phyloP scores from a whole-genome alignment of 2,113 vertebrate genomes.

The Capricornis sumatraensis region DNA sequence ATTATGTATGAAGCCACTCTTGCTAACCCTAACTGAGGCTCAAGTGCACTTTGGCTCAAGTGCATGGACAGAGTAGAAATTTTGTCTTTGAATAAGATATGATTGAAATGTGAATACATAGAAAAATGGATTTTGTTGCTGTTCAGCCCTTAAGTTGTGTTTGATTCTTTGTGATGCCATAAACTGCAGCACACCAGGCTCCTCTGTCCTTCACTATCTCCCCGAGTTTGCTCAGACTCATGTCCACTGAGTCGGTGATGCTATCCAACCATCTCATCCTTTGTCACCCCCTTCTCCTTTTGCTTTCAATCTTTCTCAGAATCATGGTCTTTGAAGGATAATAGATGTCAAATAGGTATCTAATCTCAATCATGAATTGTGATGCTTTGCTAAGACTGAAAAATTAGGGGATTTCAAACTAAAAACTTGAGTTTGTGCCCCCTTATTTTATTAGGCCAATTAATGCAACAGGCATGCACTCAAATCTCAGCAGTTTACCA shows the following conservation, averaged over 20 bases:
- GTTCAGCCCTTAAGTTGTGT: not conserved
- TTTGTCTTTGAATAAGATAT: not conserved
- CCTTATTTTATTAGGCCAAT: not conserved
- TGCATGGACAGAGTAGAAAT: not conserved
- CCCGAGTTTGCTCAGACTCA: not conserved
- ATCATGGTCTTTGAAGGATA: not conserved
- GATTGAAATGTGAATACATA: not conserved
- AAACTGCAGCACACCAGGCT: not conserved
- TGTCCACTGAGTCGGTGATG: not conserved
- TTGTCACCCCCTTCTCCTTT: not conserved
- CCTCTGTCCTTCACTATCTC: not conserved
- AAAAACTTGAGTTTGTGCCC: not conserved
- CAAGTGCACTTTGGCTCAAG: not conserved
- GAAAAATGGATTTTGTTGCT: not conserved
- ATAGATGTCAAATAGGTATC: not conserved
- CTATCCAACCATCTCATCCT: not conserved
- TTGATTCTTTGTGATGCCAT: not conserved
- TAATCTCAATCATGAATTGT: not conserved
- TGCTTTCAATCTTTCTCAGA: not conserved
- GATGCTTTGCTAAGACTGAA: not conserved
- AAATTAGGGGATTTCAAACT: not conserved
- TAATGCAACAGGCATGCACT: not conserved
- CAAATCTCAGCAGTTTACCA: not conserved
- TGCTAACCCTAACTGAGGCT: not conserved
- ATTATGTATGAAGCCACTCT: not conserved